phyloP scores from a whole-genome alignment of 2,797 vertebrate species.

The Alfaro cultratus region DNA sequence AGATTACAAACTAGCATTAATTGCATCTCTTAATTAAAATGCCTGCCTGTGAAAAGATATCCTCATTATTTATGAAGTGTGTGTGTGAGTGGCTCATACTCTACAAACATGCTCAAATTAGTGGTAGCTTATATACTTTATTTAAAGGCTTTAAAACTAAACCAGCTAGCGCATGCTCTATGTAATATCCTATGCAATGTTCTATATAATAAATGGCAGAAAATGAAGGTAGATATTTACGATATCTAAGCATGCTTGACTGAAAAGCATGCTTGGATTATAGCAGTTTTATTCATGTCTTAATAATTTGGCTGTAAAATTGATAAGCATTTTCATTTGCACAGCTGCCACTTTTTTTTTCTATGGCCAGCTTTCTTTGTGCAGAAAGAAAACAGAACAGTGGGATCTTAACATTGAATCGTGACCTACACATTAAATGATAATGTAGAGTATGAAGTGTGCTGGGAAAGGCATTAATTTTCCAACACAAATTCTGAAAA shows the following conservation, averaged over 20 bases:
- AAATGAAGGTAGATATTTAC: neutral
- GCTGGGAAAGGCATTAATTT: neutral
- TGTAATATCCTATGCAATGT: neutral
- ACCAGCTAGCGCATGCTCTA: neutral
- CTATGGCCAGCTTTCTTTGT: neutral
- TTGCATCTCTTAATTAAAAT: neutral
- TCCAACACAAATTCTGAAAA: neutral
- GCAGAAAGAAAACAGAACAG: neutral
- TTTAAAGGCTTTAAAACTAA: neutral
- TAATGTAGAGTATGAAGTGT: neutral
- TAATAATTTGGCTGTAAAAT: neutral
- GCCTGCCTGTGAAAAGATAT: neutral
- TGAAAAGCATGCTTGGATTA: neutral
- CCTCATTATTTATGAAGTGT: neutral
- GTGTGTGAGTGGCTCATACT: neutral
- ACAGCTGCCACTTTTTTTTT: neutral
- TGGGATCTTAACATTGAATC: neutral
- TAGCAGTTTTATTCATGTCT: neutral
- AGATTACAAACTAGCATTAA: conserved; percentile 3
- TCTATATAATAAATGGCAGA: neutral
- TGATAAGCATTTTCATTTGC: neutral
- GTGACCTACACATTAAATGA: neutral
- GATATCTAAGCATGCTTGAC: neutral
- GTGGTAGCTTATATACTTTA: neutral
- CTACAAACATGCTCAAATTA: neutral